Evolutionary conservation across 2,113 vertebrate species (phyloP).

Genomic region (Erpornis zantholeuca): DNA sequence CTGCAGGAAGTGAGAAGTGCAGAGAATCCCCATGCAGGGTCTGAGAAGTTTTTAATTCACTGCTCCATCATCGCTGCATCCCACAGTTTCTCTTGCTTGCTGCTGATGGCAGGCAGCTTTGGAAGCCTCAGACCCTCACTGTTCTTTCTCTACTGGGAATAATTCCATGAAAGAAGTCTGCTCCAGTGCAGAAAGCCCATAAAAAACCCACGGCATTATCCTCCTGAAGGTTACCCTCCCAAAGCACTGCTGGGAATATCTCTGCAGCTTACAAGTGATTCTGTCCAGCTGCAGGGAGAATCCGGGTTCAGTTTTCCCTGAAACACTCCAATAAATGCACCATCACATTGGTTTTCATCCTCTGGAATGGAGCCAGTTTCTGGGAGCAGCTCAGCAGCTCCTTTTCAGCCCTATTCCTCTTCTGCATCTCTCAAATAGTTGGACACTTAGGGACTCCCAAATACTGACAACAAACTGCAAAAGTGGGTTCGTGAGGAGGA

Average conservation of each 20-base stretch:
- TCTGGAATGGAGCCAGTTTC: not conserved
- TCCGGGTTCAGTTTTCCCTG: not conserved
- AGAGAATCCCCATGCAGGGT: not conserved
- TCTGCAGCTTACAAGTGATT: not conserved
- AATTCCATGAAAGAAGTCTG: not conserved
- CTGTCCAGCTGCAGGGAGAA: not conserved
- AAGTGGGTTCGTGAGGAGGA: not conserved
- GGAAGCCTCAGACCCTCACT: not conserved
- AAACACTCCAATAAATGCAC: not conserved
- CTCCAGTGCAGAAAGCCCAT: not conserved
- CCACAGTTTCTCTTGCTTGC: not conserved
- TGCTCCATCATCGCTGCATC: not conserved
- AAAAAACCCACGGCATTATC: not conserved
- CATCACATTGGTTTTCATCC: not conserved
- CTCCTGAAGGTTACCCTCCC: not conserved
- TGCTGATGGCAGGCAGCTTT: not conserved
- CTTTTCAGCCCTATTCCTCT: not conserved
- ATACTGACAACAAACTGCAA: not conserved
- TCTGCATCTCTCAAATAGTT: not conserved
- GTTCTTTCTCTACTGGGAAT: not conserved
- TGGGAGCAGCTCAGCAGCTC: not conserved
- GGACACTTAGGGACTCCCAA: not conserved
- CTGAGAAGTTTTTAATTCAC: not conserved
- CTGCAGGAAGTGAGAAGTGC: not conserved
- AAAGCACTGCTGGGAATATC: not conserved